Percentiles rank a stretch among this genome's conserved stretches.
These are phyloP conservation scores for Mobula hypostoma DNA, from an alignment of 2,113 vertebrate genomes.

Conservation along the genomic window DNA sequence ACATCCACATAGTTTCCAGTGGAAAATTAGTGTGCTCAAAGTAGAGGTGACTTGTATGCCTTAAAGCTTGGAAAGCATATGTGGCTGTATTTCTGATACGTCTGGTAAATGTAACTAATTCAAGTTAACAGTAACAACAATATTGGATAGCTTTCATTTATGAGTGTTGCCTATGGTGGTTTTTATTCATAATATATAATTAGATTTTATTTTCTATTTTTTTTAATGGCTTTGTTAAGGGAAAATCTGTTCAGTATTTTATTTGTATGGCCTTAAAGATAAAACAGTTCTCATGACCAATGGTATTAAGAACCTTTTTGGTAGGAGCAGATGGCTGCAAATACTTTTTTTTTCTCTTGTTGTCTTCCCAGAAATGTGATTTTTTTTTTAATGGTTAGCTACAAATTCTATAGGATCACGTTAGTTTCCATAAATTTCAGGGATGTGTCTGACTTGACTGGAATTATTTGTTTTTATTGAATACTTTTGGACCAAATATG, in stretches of 20 bases:
- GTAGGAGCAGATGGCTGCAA: constrained; percentile 3
- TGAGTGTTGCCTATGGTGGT: background rate
- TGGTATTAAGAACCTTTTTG: constrained; percentile 7
- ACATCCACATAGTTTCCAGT: background rate
- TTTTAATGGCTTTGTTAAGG: background rate
- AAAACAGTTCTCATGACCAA: background rate
- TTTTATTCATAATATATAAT: background rate
- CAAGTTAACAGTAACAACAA: background rate
- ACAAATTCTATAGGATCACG: constrained; percentile 29
- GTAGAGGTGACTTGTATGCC: background rate
- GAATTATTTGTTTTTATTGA: constrained; percentile 35
- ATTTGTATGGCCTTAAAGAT: constrained; percentile 27
- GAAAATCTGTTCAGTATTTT: constrained; percentile 32
- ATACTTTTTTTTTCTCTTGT: background rate
- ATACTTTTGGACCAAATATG: constrained; percentile 36
- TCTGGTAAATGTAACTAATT: background rate
- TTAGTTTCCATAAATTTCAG: constrained; percentile 36
- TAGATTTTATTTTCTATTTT: background rate
- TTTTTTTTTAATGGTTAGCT: constrained; percentile 23
- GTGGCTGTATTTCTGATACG: background rate
- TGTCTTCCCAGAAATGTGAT: constrained; percentile 36
- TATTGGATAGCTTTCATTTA: background rate
- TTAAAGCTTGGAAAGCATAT: background rate
- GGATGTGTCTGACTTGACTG: constrained; percentile 36
- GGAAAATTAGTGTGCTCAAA: background rate